Evolutionary conservation across 2,797 vertebrate species (phyloP).

Genomic region (Macrochelys suwanniensis): DNA sequence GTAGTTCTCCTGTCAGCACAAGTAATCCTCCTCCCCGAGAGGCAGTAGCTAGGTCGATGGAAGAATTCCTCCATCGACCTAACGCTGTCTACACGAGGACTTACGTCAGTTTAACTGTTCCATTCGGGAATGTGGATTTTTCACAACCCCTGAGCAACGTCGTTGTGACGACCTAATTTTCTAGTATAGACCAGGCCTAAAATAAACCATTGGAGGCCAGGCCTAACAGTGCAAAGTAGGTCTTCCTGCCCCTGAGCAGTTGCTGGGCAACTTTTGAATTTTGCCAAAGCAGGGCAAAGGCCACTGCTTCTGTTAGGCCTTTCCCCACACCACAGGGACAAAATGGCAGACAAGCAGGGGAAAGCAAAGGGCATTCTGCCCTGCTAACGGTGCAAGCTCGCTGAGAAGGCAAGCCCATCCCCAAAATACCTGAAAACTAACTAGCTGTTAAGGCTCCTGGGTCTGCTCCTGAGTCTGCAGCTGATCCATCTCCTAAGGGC

Average conservation of each 20-base stretch:
- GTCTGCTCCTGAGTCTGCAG: background rate
- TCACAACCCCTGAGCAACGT: no score
- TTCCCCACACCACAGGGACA: background rate
- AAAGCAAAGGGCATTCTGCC: background rate
- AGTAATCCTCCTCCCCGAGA: no score
- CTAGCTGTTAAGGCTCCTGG: background rate
- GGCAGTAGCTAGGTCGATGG: no score
- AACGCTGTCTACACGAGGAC: no score
- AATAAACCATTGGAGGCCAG: no score
- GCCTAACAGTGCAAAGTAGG: background rate
- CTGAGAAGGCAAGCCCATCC: fast-evolving
- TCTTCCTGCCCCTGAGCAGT: fast-evolving
- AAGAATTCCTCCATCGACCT: no score
- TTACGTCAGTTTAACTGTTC: no score
- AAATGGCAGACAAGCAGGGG: background rate
- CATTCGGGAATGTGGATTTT: no score
- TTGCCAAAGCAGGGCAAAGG: background rate
- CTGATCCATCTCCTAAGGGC: background rate
- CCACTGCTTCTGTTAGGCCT: background rate
- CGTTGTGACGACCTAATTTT: no score
- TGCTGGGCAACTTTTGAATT: background rate
- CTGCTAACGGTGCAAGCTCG: background rate
- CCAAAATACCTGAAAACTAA: background rate
- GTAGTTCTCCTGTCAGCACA: no score
- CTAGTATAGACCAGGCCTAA: no score